A percentile compares a stretch with the other conserved stretches of the same genome.
These are phyloP conservation scores for Orchestia grillus DNA, from an alignment of 1,140 invertebrate species.

Conservation along the genomic window DNA sequence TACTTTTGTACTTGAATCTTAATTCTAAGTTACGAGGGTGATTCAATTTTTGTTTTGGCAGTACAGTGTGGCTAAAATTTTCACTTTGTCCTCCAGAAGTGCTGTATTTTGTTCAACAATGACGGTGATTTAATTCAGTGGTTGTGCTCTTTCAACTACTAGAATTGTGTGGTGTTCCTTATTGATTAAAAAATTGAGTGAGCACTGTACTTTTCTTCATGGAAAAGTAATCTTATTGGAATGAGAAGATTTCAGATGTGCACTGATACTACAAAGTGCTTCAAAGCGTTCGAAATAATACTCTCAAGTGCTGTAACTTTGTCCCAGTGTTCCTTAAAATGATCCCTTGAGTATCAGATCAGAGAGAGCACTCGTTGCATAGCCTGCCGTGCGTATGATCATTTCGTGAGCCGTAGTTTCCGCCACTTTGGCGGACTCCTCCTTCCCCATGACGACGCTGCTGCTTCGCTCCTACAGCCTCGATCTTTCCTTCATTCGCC, in stretches of 20 bases:
- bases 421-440: background rate
- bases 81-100: background rate
- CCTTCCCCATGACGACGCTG: constrained; percentile 23
- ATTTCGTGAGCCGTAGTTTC: background rate
- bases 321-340: background rate
- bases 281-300: background rate
- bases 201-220: background rate
- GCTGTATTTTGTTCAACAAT: background rate
- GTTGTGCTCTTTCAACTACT: background rate
- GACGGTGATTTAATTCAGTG: background rate
- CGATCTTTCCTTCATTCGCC: constrained; percentile 36
- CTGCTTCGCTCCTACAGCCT: constrained; percentile 41
- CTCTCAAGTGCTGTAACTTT: background rate
- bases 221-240: background rate
- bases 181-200: background rate
- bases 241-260: background rate
- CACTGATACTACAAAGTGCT: background rate
- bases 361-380: background rate
- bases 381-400: background rate
- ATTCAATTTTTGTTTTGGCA: too few species aligned
- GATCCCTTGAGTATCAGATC: background rate
- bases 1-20: too few species aligned
- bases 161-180: background rate
- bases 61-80: background rate
- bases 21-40: too few species aligned